Conservation (phyloP, 2,888 invertebrate species). For the Rutpela maculata region DNA sequence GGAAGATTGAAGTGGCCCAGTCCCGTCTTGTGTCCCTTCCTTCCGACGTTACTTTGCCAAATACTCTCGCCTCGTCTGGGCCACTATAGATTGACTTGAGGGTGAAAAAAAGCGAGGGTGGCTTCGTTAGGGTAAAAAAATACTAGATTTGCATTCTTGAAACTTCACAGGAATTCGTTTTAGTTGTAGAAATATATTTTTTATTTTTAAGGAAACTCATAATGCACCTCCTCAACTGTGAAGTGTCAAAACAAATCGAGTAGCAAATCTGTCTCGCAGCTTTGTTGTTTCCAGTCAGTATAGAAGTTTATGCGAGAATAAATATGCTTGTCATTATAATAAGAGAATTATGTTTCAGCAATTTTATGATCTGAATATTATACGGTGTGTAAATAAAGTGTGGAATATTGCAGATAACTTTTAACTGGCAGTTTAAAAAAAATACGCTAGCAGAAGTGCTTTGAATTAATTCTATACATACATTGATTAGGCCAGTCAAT, state of each 20-base stretch:
- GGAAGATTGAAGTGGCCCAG: constrained; percentile 71
- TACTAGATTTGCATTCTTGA: constrained; percentile 74
- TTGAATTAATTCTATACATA: too few species aligned
- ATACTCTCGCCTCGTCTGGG: constrained; percentile 57
- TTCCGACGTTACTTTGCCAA: constrained; percentile 50
- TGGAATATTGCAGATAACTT: too few species aligned
- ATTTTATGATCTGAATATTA: too few species aligned
- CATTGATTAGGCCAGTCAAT: too few species aligned
- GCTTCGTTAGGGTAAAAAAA: constrained; percentile 74
- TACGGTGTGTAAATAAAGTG: too few species aligned
- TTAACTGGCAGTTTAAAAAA: too few species aligned
- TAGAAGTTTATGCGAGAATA: not conserved
- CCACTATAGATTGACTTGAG: constrained; percentile 71
- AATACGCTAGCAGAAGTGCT: too few species aligned
- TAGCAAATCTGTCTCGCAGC: constrained; percentile 4
- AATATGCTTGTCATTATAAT: not conserved
- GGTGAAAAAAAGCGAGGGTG: constrained; percentile 74
- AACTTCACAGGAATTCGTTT: constrained; percentile 68
- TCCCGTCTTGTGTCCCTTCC: constrained; percentile 63
- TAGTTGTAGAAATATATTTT: constrained; percentile 60
- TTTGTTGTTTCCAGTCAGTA: constrained; percentile 7
- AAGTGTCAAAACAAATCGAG: constrained; percentile 22
- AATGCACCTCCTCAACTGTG: constrained; percentile 28
- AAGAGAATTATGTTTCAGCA: too few species aligned
- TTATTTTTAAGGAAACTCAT: constrained; percentile 42